These are phyloP conservation scores for Baryphthengus martii DNA, from an alignment of 2,113 vertebrate species.

Conservation along the genomic window DNA sequence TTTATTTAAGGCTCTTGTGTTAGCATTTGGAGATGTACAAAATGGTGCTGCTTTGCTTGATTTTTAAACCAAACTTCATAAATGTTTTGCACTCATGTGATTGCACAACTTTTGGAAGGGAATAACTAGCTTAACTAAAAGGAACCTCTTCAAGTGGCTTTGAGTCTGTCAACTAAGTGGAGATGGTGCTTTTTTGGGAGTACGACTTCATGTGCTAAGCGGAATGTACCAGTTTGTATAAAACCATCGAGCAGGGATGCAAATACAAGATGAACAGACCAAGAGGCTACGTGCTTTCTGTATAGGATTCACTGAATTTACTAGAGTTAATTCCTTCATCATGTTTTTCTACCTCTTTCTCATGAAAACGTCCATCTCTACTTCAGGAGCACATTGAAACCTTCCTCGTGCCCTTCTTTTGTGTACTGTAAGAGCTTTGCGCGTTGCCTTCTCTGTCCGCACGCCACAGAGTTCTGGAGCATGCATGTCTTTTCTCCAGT, in stretches of 20 bases:
- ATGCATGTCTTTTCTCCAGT: background rate
- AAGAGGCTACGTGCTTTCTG: background rate
- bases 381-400: background rate
- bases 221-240: background rate
- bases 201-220: background rate
- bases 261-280: background rate
- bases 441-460: background rate
- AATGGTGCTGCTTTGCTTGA: background rate
- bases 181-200: background rate
- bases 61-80: background rate
- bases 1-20: background rate
- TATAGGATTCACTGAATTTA: background rate
- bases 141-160: background rate
- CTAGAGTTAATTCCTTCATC: background rate
- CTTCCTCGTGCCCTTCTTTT: background rate
- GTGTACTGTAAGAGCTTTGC: rapidly evolving
- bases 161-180: background rate
- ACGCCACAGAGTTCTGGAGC: background rate
- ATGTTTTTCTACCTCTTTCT: background rate
- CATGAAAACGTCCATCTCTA: background rate
- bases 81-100: background rate
- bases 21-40: background rate
- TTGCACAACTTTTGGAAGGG: background rate
- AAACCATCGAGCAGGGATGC: background rate
- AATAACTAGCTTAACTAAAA: background rate